Conservation (phyloP, 1,140 invertebrate genomes). For the Macrobrachium rosenbergii region DNA sequence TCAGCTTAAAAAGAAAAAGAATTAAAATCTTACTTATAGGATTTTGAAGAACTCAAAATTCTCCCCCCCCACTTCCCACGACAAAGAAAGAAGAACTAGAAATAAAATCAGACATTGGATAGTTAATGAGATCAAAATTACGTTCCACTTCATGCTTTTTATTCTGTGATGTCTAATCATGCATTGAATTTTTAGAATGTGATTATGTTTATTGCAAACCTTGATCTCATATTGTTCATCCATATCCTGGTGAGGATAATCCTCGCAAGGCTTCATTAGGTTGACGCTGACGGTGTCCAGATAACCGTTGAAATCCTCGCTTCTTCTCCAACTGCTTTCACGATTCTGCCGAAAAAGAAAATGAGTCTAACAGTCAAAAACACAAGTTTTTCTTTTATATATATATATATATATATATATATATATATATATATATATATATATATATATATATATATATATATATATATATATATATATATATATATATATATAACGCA, state of each 20-base stretch:
- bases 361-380: conserved; percentile 5
- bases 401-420: conserved; percentile 69
- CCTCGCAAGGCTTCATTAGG: conserved; percentile 73
- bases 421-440: conserved; percentile 68
- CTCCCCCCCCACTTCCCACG: no score
- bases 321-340: conserved; percentile 28
- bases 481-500: conserved; percentile 68
- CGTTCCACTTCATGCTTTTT: not conserved
- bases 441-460: conserved; percentile 69
- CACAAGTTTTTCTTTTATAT: no score
- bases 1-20: no score
- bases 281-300: conserved; percentile 71
- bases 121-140: no score
- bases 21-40: no score
- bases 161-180: not conserved
- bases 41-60: no score
- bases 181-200: no score
- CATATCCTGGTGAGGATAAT: conserved; percentile 77
- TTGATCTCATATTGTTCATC: conserved; percentile 79
- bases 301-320: conserved; percentile 24
- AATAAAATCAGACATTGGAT: no score
- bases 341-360: conserved; percentile 20
- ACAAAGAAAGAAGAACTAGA: no score
- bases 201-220: not conserved
- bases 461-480: conserved; percentile 68